Evolutionary conservation across 30 jellyfish, hydroid and myxozoan species (phyloP).

Genomic region (Chrysaora quinquecirrha): DNA sequence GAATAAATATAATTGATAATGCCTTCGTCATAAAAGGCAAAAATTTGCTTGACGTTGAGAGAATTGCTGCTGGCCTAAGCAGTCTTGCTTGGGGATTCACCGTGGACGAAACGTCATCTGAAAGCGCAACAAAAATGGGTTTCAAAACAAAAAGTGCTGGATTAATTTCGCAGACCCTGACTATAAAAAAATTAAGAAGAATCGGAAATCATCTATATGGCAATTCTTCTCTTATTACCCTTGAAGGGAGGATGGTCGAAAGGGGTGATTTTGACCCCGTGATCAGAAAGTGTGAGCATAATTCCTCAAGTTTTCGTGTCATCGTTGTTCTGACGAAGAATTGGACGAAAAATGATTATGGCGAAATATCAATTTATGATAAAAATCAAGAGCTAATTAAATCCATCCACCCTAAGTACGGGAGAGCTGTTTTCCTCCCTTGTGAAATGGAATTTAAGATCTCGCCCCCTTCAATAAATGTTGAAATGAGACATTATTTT

Average conservation of each 20-base stretch:
- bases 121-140: conserved; percentile 31
- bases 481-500: conserved; percentile 53
- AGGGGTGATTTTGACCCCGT: conserved; percentile 68
- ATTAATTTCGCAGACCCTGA: neutral
- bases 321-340: conserved; percentile 31
- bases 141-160: conserved; percentile 4
- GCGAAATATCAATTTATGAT: conserved; percentile 54
- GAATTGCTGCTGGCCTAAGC: neutral
- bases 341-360: conserved; percentile 63
- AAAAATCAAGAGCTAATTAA: conserved; percentile 27
- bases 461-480: conserved; percentile 60
- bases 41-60: neutral
- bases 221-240: neutral
- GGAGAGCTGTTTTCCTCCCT: conserved; percentile 52
- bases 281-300: conserved; percentile 11
- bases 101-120: conserved; percentile 21
- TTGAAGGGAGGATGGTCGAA: conserved; percentile 55
- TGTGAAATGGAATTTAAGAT: conserved; percentile 59
- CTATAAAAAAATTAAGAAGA: neutral
- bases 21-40: conserved; percentile 6
- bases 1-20: conserved; percentile 32
- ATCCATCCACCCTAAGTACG: conserved; percentile 50
- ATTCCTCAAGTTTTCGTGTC: conserved; percentile 4
- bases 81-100: conserved; percentile 36
- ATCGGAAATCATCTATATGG: neutral